phyloP scores from a whole-genome alignment of 2,797 vertebrate genomes.

The Crocidura indochinensis region DNA sequence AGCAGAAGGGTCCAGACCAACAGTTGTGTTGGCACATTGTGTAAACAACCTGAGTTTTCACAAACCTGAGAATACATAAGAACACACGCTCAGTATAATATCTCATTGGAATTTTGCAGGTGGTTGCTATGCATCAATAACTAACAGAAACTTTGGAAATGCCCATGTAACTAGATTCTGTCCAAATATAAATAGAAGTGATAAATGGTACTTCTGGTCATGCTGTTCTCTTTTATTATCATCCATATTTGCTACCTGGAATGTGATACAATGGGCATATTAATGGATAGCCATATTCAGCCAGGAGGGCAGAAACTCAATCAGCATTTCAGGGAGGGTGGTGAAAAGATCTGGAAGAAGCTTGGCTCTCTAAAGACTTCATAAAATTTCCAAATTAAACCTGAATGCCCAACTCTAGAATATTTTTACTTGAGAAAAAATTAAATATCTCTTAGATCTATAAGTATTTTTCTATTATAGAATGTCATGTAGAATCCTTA shows the following conservation, averaged over 20 bases:
- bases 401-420: not conserved
- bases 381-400: not conserved
- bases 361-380: not conserved
- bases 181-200: not conserved
- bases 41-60: not conserved
- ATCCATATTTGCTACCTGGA: constrained; percentile 25
- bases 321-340: not conserved
- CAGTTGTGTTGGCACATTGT: no score
- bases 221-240: not conserved
- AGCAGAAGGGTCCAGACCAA: not conserved
- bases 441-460: not conserved
- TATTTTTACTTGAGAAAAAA: not conserved
- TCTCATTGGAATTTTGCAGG: not conserved
- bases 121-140: not conserved
- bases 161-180: not conserved
- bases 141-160: not conserved
- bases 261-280: not conserved
- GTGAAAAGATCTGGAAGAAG: not conserved
- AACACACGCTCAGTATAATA: not conserved
- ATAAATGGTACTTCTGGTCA: not conserved
- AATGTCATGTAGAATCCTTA: constrained; percentile 33
- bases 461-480: not conserved
- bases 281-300: not conserved
- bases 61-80: not conserved
- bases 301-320: not conserved